These are phyloP conservation scores for Trissolcus brochymenae DNA, from an alignment of 2,888 invertebrate genomes.

Conservation along the genomic window DNA sequence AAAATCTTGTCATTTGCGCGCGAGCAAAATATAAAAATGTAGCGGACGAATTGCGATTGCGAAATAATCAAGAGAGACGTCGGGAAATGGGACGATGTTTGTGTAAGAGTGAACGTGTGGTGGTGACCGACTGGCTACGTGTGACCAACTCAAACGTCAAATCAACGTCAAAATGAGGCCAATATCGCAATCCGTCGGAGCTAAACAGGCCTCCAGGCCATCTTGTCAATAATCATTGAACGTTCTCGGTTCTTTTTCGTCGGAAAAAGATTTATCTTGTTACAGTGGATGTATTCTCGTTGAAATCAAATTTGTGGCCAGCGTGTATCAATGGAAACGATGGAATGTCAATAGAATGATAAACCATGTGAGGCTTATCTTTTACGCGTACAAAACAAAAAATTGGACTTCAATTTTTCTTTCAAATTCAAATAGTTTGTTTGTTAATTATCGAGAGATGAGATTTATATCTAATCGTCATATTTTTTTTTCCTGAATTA, in stretches of 20 bases:
- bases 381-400: too few relatives aligned
- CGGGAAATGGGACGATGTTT: slow-evolving; percentile 55
- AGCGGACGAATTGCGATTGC: slow-evolving; percentile 44
- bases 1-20: neutral
- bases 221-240: too few relatives aligned
- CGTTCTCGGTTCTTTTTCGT: neutral
- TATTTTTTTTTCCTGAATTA: too few relatives aligned
- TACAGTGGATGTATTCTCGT: too few relatives aligned
- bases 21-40: neutral
- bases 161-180: slow-evolving; percentile 53
- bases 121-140: slow-evolving; percentile 36
- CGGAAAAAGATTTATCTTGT: too few relatives aligned
- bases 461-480: too few relatives aligned
- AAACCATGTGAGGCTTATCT: too few relatives aligned
- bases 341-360: too few relatives aligned
- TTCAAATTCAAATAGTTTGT: neutral
- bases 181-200: slow-evolving; percentile 34
- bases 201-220: too few relatives aligned
- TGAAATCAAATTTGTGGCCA: too few relatives aligned
- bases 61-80: slow-evolving; percentile 42
- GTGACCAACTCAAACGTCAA: slow-evolving; percentile 46
- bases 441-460: too few relatives aligned
- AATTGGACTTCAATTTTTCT: neutral
- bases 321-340: too few relatives aligned
- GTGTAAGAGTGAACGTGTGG: slow-evolving; percentile 40